These are phyloP conservation scores for Caenorhabditis sp. DNA, from an alignment of 2,888 invertebrate species.

Conservation along the genomic window DNA sequence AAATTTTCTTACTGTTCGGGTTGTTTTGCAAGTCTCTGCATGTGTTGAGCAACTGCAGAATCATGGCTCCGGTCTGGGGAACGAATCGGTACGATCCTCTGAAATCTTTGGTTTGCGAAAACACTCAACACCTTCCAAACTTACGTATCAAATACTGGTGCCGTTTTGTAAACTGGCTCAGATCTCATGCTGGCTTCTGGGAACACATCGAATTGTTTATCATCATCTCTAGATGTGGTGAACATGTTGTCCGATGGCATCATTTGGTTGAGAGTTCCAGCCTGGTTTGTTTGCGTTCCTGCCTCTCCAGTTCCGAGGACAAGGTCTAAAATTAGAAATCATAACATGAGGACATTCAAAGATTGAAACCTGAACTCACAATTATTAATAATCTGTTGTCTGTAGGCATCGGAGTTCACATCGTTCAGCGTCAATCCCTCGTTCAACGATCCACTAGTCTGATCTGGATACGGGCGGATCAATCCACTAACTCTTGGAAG, in stretches of 20 bases:
- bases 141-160: constrained; percentile 78
- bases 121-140: constrained; percentile 30
- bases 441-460: constrained; percentile 78
- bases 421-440: constrained; percentile 79
- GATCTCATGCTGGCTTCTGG: constrained; percentile 79
- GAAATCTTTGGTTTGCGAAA: constrained; percentile 23
- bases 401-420: constrained; percentile 82
- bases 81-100: constrained; percentile 78
- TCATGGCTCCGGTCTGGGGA: constrained; percentile 78
- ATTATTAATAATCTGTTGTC: constrained; percentile 82
- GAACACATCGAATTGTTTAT: constrained; percentile 82
- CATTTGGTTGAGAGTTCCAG: constrained; percentile 75
- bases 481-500: constrained; percentile 81
- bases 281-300: constrained; percentile 75
- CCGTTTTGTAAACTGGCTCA: constrained; percentile 80
- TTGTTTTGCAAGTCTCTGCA: constrained; percentile 80
- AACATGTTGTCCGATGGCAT: constrained; percentile 83
- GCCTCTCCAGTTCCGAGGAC: constrained; percentile 80
- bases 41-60: constrained; percentile 79
- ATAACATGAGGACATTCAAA: background rate
- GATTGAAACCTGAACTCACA: constrained; percentile 70
- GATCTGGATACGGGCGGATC: constrained; percentile 82
- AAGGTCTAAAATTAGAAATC: constrained; percentile 75
- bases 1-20: constrained; percentile 67
- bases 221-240: constrained; percentile 81